A percentile compares a stretch with the other conserved stretches of the same genome.
Conservation (phyloP, 2,797 vertebrate species). For the Borostomias antarcticus region DNA sequence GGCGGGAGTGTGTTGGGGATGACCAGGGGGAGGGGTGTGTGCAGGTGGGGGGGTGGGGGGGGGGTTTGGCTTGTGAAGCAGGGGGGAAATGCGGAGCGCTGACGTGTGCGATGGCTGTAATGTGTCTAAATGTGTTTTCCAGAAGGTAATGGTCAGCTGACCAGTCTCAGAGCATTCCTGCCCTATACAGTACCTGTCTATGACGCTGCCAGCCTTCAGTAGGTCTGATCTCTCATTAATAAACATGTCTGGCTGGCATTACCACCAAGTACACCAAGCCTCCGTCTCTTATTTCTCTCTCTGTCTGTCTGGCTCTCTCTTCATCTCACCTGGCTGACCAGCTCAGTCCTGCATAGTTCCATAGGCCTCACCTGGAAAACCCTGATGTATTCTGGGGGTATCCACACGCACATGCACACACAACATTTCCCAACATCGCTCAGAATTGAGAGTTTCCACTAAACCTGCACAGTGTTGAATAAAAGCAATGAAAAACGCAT, state of each 20-base stretch:
- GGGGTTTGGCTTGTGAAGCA: not conserved
- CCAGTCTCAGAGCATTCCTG: not conserved
- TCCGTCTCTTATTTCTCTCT: no score
- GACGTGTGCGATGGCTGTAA: not conserved
- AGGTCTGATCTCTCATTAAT: slow-evolving; percentile 41
- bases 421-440: no score
- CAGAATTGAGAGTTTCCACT: no score
- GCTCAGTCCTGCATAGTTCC: no score
- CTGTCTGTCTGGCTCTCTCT: not conserved
- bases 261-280: slow-evolving; percentile 3
- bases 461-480: not conserved
- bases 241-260: slow-evolving; percentile 45
- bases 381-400: no score
- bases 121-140: not conserved
- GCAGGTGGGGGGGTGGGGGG: slow-evolving; percentile 7
- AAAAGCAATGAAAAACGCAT: not conserved
- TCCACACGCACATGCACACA: no score
- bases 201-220: slow-evolving; percentile 11
- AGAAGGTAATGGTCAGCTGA: not conserved
- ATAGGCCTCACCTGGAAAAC: no score
- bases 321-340: not conserved
- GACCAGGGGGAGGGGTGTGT: not conserved
- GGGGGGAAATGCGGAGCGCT: not conserved
- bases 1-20: not conserved
- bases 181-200: not conserved